Conservation (phyloP, 2,797 vertebrate species). For the Micropoecilia bifurca region DNA sequence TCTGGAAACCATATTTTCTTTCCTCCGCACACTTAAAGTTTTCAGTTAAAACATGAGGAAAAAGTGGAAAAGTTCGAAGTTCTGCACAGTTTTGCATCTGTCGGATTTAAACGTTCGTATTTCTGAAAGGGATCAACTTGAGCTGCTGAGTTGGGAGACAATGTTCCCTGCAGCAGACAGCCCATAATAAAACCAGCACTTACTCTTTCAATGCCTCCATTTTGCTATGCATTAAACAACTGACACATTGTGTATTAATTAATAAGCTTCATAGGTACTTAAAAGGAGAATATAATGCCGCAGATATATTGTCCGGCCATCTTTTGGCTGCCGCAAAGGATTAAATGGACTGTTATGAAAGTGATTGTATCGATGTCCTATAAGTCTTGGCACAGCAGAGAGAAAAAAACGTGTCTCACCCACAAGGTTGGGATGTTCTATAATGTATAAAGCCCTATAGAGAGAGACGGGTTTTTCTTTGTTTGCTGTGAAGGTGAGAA, state of each 20-base stretch:
- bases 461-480: neutral
- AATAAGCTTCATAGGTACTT: neutral
- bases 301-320: constrained; percentile 1
- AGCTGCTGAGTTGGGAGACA: constrained; percentile 25
- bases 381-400: neutral
- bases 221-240: constrained; percentile 17
- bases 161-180: constrained; percentile 5
- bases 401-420: neutral
- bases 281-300: neutral
- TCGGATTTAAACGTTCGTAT: constrained; percentile 1
- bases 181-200: neutral
- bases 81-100: neutral
- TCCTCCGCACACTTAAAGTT: neutral
- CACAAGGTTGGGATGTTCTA: constrained; percentile 5
- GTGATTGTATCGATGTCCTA: neutral
- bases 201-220: constrained; percentile 5
- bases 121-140: constrained; percentile 15
- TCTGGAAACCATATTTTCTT: neutral
- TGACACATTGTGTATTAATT: constrained; percentile 6
- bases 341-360: constrained; percentile 14
- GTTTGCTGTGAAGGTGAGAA: constrained; percentile 12
- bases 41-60: neutral
- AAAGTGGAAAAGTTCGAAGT: neutral
- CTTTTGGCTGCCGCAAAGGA: neutral
- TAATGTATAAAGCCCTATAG: neutral